Conservation (phyloP, 1,140 invertebrate species). For the Aleiodes sp. region DNA sequence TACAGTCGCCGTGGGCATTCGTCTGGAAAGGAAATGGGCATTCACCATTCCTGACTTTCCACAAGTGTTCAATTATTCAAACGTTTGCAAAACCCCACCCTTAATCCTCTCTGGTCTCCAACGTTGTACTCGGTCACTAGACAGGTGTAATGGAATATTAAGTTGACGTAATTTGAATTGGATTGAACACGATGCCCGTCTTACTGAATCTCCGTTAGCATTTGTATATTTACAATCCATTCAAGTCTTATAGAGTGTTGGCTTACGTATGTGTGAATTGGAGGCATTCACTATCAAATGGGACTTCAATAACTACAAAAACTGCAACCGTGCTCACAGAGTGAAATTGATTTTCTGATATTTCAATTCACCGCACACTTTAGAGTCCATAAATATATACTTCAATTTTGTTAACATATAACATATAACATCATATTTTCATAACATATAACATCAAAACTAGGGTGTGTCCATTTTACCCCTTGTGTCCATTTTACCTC, state of each 20-base stretch:
- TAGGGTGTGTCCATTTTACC: too few relatives aligned
- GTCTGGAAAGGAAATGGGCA: slow-evolving; percentile 47
- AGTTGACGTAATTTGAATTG: slow-evolving; percentile 26
- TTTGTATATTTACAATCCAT: slow-evolving; percentile 19
- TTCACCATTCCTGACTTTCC: slow-evolving; percentile 45
- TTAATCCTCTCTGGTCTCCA: slow-evolving; percentile 9
- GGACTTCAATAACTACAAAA: too few relatives aligned
- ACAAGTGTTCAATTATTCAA: slow-evolving; percentile 50
- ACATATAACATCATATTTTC: too few relatives aligned
- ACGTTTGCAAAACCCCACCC: not conserved
- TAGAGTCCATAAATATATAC: too few relatives aligned
- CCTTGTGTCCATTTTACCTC: too few relatives aligned
- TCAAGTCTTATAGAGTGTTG: too few relatives aligned
- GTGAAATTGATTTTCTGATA: too few relatives aligned
- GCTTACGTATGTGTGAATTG: not conserved
- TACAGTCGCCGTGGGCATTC: slow-evolving; percentile 20
- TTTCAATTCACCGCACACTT: too few relatives aligned
- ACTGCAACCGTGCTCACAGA: too few relatives aligned
- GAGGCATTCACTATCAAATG: too few relatives aligned
- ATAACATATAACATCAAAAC: too few relatives aligned
- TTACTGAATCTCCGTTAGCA: not conserved
- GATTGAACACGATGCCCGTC: slow-evolving; percentile 3
- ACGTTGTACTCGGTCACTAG: slow-evolving; percentile 24
- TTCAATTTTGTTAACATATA: too few relatives aligned
- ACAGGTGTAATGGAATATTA: slow-evolving; percentile 47